Percentiles rank a stretch among this genome's conserved stretches.
Conservation (phyloP, 2,113 vertebrate genomes). For the Crotalus viridis region DNA sequence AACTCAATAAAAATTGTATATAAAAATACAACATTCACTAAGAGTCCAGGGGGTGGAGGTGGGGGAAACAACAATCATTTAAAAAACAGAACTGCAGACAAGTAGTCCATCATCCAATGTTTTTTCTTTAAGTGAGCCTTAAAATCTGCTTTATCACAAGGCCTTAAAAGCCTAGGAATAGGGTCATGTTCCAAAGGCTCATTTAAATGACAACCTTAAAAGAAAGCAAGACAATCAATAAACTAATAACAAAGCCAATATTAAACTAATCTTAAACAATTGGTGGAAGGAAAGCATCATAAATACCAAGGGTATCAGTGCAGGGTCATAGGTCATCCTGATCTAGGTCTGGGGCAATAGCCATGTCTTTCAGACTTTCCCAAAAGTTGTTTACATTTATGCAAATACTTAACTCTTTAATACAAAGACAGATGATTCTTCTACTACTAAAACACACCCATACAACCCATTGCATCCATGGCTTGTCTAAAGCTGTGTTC, state of each 20-base stretch:
- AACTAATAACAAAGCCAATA: neutral
- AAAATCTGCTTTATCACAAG: neutral
- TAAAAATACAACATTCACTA: neutral
- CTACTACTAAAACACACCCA: neutral
- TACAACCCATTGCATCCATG: neutral
- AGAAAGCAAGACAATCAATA: neutral
- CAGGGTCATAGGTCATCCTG: neutral
- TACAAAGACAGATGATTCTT: neutral
- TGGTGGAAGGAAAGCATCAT: neutral
- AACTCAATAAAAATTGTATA: neutral
- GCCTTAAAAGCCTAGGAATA: neutral
- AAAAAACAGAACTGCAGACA: neutral
- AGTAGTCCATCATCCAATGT: neutral
- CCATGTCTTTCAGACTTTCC: neutral
- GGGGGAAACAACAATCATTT: neutral
- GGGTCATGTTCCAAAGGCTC: neutral
- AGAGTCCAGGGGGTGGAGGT: neutral
- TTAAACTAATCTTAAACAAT: neutral
- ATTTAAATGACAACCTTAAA: neutral
- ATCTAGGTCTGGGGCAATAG: neutral
- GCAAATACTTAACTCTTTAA: neutral
- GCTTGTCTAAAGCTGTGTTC: neutral
- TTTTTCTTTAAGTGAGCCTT: neutral
- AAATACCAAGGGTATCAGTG: neutral
- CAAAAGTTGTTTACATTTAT: neutral